Conservation (phyloP, 2,888 invertebrate species). For the Aporophyla nigra region DNA sequence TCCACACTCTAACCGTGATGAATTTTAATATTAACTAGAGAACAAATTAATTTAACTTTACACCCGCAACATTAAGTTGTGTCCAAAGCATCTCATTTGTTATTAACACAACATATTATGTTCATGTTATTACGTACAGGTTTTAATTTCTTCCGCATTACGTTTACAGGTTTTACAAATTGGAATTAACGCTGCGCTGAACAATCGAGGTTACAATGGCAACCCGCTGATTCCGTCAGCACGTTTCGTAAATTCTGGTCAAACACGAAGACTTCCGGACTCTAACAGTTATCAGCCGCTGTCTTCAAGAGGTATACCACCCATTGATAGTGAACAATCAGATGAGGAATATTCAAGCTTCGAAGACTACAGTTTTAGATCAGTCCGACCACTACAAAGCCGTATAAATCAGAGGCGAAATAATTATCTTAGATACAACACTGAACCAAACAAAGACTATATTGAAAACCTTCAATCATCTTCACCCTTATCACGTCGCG, state of each 20-base stretch:
- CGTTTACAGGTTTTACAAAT: slow-evolving; percentile 59
- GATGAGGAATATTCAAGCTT: slow-evolving; percentile 37
- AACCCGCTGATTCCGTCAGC: slow-evolving; percentile 12
- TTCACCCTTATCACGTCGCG: neutral
- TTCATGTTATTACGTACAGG: slow-evolving; percentile 9
- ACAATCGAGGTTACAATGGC: slow-evolving; percentile 12
- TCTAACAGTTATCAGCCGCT: neutral
- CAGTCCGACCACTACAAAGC: neutral
- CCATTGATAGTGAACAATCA: slow-evolving; percentile 29
- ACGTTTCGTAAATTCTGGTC: neutral
- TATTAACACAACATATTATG: slow-evolving; percentile 16
- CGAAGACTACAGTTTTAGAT: slow-evolving; percentile 40
- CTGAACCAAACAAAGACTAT: neutral
- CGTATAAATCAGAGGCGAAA: slow-evolving; percentile 6
- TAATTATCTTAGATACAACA: neutral
- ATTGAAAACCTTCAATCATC: neutral
- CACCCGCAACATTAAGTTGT: neutral
- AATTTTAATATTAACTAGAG: neutral
- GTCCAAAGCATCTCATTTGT: slow-evolving; percentile 1
- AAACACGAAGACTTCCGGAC: slow-evolving; percentile 21
- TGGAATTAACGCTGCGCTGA: slow-evolving; percentile 46
- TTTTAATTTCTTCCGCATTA: slow-evolving; percentile 48
- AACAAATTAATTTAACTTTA: slow-evolving; percentile 5
- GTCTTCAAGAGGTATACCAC: neutral
- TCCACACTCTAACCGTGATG: neutral